Conservation (phyloP, 2,113 vertebrate species). For the Piprites chloris region DNA sequence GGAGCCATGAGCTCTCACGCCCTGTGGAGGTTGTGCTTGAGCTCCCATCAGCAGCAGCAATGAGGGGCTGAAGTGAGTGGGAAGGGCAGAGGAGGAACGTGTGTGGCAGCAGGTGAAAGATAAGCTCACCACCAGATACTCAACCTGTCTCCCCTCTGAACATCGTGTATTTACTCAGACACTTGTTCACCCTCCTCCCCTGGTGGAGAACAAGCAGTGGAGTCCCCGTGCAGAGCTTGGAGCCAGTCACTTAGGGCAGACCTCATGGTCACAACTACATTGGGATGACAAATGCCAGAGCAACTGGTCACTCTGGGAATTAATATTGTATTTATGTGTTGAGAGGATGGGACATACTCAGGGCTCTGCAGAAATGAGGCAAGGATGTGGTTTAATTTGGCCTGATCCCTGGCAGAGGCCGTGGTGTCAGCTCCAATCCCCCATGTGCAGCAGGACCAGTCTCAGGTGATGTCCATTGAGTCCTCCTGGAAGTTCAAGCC, state of each 20-base stretch:
- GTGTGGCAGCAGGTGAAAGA: conserved; percentile 12
- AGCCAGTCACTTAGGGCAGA: neutral
- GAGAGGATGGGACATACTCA: neutral
- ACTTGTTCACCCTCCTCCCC: neutral
- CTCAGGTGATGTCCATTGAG: neutral
- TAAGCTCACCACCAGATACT: conserved; percentile 30
- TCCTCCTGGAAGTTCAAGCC: neutral
- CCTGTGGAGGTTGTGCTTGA: neutral
- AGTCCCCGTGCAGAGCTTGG: neutral
- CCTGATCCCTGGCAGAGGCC: neutral
- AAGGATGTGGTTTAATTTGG: neutral
- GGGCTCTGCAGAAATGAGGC: neutral
- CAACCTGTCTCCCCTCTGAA: neutral
- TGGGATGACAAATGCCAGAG: neutral
- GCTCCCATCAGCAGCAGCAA: neutral
- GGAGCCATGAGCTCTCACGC: neutral
- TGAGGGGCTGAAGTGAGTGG: neutral
- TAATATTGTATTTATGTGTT: neutral
- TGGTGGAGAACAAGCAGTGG: neutral
- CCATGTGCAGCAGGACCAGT: neutral
- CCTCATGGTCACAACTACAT: neutral
- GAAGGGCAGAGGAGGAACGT: conserved; percentile 12
- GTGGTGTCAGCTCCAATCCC: rapidly evolving
- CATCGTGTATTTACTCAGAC: conserved; percentile 8
- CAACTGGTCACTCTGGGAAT: neutral